These are phyloP conservation scores for Melanargia galathea DNA, from an alignment of 2,888 invertebrate genomes.

Conservation along the genomic window DNA sequence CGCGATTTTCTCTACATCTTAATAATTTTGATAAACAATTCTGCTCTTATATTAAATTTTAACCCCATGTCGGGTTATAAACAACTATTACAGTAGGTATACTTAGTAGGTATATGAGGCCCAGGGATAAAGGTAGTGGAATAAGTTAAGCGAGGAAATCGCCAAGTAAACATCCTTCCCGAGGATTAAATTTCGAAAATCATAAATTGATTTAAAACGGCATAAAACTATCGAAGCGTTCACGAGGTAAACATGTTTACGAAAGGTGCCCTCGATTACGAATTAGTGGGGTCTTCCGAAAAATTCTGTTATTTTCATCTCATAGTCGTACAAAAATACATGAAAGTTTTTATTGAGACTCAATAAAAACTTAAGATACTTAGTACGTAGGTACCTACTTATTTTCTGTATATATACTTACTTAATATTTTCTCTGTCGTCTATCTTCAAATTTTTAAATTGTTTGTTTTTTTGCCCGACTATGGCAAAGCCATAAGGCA, in stretches of 20 bases:
- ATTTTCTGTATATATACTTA: no score
- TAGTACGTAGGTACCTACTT: no score
- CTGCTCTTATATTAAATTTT: background rate
- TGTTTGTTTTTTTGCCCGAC: no score
- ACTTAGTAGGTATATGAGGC: no score
- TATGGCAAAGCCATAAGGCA: no score
- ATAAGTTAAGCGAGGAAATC: background rate
- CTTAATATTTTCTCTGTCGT: no score
- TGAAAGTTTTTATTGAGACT: background rate
- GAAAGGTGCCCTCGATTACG: background rate
- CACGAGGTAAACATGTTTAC: background rate
- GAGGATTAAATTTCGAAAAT: background rate
- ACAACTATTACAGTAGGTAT: no score
- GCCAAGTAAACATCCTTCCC: background rate
- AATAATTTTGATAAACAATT: conserved; percentile 15
- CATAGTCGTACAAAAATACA: background rate
- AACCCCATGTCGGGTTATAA: no score
- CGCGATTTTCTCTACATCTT: conserved; percentile 16
- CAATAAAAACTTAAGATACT: no score
- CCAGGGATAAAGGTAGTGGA: no score
- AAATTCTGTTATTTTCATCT: background rate
- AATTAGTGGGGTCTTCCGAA: background rate
- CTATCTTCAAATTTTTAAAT: no score
- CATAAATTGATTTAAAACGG: background rate
- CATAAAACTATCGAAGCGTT: background rate